Conservation (phyloP, 1,140 invertebrate genomes). For the Popillia japonica region DNA sequence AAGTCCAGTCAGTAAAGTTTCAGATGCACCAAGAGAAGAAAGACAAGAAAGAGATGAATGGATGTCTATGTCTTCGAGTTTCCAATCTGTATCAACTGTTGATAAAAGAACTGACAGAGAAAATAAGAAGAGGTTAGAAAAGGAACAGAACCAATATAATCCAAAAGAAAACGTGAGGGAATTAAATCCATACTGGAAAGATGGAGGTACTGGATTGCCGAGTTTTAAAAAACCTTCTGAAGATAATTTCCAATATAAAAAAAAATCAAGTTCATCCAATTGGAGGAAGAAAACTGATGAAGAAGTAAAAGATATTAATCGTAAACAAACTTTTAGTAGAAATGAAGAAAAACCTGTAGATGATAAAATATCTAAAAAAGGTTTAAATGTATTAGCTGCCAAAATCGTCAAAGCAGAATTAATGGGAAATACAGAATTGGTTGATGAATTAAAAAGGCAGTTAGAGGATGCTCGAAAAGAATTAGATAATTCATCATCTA, state of each 20-base stretch:
- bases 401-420: conserved; percentile 92
- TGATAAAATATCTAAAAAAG: conserved; percentile 68
- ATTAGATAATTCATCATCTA: conserved; percentile 55
- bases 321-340: neutral
- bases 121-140: conserved; percentile 57
- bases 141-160: conserved; percentile 70
- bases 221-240: conserved; percentile 64
- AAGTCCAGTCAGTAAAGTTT: conserved; percentile 13
- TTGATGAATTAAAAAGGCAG: conserved; percentile 76
- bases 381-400: conserved; percentile 88
- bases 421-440: conserved; percentile 78
- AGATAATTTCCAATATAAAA: conserved; percentile 48
- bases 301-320: neutral
- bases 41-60: conserved; percentile 61
- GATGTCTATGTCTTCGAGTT: conserved; percentile 61
- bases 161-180: conserved; percentile 78
- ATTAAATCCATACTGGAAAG: conserved; percentile 93
- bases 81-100: conserved; percentile 58
- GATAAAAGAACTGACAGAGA: conserved; percentile 55
- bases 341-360: conserved; percentile 20
- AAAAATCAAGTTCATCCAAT: conserved; percentile 48
- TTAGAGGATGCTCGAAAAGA: conserved; percentile 72
- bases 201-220: conserved; percentile 84
- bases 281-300: conserved; percentile 48
- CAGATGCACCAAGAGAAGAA: conserved; percentile 24